These are phyloP conservation scores for Eristalinus sepulchralis DNA, from an alignment of 2,888 invertebrate species.

Conservation along the genomic window DNA sequence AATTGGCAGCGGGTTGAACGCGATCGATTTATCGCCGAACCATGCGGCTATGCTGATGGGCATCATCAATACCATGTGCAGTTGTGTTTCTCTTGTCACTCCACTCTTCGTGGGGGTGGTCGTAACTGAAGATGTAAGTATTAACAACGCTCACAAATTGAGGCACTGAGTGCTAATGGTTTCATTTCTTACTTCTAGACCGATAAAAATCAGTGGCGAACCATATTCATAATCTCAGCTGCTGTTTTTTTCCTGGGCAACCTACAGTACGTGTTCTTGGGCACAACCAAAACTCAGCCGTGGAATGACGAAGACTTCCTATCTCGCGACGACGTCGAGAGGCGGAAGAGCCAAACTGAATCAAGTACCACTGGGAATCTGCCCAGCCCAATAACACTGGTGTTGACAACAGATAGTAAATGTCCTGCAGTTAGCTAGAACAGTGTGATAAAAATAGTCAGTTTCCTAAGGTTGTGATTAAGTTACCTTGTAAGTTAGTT, in stretches of 20 bases:
- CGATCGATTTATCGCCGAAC: constrained; percentile 85
- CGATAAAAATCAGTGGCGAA: constrained; percentile 86
- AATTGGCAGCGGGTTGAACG: constrained; percentile 82
- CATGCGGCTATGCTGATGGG: constrained; percentile 87
- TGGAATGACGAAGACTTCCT: constrained; percentile 85
- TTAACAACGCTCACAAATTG: background rate
- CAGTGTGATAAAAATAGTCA: background rate
- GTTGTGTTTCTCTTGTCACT: constrained; percentile 83
- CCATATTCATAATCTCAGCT: constrained; percentile 87
- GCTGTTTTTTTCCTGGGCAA: constrained; percentile 86
- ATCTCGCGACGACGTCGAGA: constrained; percentile 72
- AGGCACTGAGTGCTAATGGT: background rate
- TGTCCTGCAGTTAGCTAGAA: background rate
- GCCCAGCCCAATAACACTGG: background rate
- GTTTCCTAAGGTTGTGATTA: background rate
- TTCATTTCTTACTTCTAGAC: constrained; percentile 61
- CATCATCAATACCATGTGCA: constrained; percentile 84
- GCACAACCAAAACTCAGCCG: constrained; percentile 84
- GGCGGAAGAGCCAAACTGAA: constrained; percentile 29
- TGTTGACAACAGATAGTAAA: background rate
- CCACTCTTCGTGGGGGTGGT: constrained; percentile 83
- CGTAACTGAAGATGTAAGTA: constrained; percentile 78
- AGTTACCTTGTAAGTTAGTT: background rate
- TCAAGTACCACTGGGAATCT: background rate
- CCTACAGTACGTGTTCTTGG: constrained; percentile 86